phyloP scores from a whole-genome alignment of 2,797 vertebrate genomes.

The Helicolenus hilgendorfi region DNA sequence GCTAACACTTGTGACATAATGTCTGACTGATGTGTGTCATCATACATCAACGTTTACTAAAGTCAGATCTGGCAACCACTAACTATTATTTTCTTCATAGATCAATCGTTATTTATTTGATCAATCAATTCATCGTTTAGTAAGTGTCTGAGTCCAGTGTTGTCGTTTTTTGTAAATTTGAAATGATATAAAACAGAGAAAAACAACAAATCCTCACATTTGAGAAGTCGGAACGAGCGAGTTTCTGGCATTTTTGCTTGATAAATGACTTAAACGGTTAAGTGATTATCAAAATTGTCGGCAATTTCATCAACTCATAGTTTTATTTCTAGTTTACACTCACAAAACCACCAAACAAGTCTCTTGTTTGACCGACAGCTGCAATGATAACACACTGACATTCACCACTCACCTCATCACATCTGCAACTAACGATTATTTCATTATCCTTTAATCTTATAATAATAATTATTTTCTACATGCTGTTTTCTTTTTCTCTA shows the following conservation, averaged over 20 bases:
- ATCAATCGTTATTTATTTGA: neutral
- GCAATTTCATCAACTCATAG: neutral
- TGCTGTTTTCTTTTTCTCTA: no score
- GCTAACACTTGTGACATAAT: neutral
- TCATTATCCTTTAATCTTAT: neutral
- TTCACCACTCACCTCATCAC: neutral
- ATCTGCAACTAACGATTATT: neutral
- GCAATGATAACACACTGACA: neutral
- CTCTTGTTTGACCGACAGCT: neutral
- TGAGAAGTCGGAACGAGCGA: neutral
- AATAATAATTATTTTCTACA: no score
- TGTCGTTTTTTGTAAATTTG: no score
- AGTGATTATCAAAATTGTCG: neutral
- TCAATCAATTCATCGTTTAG: neutral
- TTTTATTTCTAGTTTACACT: neutral
- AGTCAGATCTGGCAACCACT: neutral
- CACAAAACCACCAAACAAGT: neutral
- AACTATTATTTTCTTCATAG: neutral
- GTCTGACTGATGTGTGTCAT: constrained; percentile 15
- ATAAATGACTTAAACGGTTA: neutral
- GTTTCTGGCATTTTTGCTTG: neutral
- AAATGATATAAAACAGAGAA: neutral
- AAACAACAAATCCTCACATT: neutral
- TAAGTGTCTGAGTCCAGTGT: neutral
- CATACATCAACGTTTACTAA: neutral